phyloP scores from a whole-genome alignment of 2,888 invertebrate species.

The Metalampra italica region DNA sequence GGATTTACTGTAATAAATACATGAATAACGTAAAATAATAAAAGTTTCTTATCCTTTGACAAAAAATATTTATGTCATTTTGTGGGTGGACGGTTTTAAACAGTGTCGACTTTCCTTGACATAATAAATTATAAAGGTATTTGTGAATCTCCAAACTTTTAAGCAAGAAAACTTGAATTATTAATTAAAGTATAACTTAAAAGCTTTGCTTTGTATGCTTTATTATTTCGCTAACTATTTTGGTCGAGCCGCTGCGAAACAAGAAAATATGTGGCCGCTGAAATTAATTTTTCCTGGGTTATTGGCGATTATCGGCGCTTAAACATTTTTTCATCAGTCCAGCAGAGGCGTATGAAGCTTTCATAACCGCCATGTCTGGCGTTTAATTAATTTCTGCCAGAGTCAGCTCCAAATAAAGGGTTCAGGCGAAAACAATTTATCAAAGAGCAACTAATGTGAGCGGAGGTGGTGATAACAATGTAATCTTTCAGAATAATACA shows the following conservation, averaged over 20 bases:
- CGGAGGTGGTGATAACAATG: conserved; percentile 8
- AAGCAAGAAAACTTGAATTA: too few relatives aligned
- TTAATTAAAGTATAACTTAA: too few relatives aligned
- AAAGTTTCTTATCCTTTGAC: too few relatives aligned
- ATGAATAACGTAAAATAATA: too few relatives aligned
- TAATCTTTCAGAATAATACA: conserved; percentile 7
- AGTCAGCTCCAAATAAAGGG: conserved; percentile 18
- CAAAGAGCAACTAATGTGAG: conserved; percentile 13
- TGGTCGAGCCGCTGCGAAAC: background rate
- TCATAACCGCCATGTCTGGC: conserved; percentile 13
- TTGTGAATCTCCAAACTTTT: too few relatives aligned
- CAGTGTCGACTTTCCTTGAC: too few relatives aligned
- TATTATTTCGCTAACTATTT: too few relatives aligned
- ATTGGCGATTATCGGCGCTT: conserved; percentile 2
- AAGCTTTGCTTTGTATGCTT: too few relatives aligned
- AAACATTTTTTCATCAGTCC: conserved; percentile 3
- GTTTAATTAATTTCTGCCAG: conserved; percentile 26
- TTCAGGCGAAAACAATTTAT: conserved; percentile 21
- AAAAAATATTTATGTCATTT: too few relatives aligned
- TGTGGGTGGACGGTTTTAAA: too few relatives aligned
- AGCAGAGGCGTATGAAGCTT: conserved; percentile 1
- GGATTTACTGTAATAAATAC: too few relatives aligned
- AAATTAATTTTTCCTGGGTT: background rate
- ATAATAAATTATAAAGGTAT: too few relatives aligned
- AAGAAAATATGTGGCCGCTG: background rate